Percentiles rank a stretch among this genome's conserved stretches.
Conservation (phyloP, 2,113 vertebrate genomes). For the Electrona antarctica region DNA sequence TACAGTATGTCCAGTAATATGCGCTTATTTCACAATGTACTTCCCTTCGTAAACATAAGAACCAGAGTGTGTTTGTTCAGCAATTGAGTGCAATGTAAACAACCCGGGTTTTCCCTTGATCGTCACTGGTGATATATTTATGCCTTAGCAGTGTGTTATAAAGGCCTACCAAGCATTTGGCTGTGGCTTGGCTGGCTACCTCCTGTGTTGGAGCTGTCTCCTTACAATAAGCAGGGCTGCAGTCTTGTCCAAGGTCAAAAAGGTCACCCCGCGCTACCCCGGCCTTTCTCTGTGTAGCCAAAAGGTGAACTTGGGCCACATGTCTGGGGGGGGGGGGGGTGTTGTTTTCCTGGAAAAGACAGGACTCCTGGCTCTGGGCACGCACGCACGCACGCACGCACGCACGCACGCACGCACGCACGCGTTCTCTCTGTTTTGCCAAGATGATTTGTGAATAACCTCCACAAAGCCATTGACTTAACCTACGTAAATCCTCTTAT, state of each 20-base stretch:
- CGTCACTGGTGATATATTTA: slow-evolving; percentile 6
- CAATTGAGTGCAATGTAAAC: background rate
- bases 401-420: too few species aligned
- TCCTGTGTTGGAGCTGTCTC: background rate
- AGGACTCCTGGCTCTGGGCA: slow-evolving; percentile 19
- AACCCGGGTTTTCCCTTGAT: slow-evolving; percentile 1
- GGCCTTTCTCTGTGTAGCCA: slow-evolving; percentile 3
- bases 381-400: background rate
- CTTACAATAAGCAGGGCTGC: background rate
- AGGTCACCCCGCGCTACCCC: background rate
- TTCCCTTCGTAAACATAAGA: slow-evolving; percentile 15
- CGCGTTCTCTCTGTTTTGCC: too few species aligned
- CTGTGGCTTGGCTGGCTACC: slow-evolving; percentile 1
- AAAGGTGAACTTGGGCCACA: background rate
- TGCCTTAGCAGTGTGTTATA: background rate
- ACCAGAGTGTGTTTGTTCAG: slow-evolving; percentile 7
- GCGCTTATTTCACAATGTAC: background rate
- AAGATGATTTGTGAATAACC: too few species aligned
- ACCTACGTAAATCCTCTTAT: too few species aligned
- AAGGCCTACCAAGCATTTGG: slow-evolving; percentile 3
- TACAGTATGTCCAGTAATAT: background rate
- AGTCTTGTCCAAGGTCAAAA: background rate
- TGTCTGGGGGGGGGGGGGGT: too few species aligned
- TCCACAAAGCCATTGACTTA: too few species aligned
- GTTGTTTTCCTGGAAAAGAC: background rate